These are phyloP conservation scores for Xenopus laevis DNA, from an alignment of 2,113 vertebrate species.

Conservation along the genomic window DNA sequence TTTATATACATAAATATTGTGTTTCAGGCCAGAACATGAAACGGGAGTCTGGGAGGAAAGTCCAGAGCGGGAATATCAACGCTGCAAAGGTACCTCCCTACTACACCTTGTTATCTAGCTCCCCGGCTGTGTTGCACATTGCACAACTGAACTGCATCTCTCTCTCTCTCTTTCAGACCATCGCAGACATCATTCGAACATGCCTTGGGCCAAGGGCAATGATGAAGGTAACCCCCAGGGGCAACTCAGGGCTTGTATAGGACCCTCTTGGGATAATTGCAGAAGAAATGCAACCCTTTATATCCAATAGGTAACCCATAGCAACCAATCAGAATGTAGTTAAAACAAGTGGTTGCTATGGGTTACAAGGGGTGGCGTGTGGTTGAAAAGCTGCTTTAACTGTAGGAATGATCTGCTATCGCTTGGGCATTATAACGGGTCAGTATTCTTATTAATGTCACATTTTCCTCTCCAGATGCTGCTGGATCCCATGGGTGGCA, in stretches of 20 bases:
- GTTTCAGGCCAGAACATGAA: slow-evolving; percentile 87
- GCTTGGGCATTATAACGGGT: too few relatives aligned
- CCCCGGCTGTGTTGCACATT: slow-evolving; percentile 58
- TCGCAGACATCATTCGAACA: slow-evolving; percentile 94
- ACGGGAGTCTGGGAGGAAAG: slow-evolving; percentile 92
- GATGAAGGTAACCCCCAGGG: slow-evolving; percentile 96
- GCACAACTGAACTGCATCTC: slow-evolving; percentile 52
- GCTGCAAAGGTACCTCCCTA: slow-evolving; percentile 81
- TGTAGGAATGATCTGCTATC: not conserved
- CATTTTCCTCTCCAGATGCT: slow-evolving; percentile 73
- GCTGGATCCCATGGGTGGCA: slow-evolving; percentile 92
- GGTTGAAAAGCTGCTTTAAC: not conserved
- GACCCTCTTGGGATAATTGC: too few relatives aligned
- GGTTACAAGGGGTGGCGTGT: too few relatives aligned
- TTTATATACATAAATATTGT: too few relatives aligned
- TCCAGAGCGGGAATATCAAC: slow-evolving; percentile 89
- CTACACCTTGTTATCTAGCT: too few relatives aligned
- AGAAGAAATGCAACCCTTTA: too few relatives aligned
- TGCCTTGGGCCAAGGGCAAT: slow-evolving; percentile 94
- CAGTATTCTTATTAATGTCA: not conserved
- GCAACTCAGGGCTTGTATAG: too few relatives aligned
- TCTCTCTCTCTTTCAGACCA: slow-evolving; percentile 68
- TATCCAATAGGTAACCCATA: too few relatives aligned
- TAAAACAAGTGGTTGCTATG: too few relatives aligned
- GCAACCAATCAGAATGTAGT: too few relatives aligned